Evolutionary conservation across 2,113 vertebrate species (phyloP), one percentile per base, ranked within the genome.

Genomic region (Callorhinus ursinus): DNA sequence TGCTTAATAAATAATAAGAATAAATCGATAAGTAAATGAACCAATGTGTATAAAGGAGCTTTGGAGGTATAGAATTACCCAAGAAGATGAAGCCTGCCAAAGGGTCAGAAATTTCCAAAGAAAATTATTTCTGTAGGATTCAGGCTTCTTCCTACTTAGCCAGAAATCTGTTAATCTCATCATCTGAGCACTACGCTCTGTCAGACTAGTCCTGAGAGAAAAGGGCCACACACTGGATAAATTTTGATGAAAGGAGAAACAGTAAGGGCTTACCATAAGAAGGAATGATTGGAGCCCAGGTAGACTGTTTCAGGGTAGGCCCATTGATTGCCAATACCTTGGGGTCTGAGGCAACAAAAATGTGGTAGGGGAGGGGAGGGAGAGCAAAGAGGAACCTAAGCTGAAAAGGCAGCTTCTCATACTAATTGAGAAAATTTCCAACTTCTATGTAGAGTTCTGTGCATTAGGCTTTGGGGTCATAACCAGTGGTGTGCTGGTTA

Each of bases 1-100:
- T 11, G 90, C 33, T 86, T 84, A 85, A 57, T 80, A 84, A 79
- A 49, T 93, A 67, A 93, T 7, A 93, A 93, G 19, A 93, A 71
- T 80, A 77, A 88, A 39, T 33, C 31, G 61, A 65, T 59, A 67
- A 59, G 19, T 39, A 69, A 94, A 83, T 42, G 59, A 89, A 42
- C 28, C 28, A 74, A n/a, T 72, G 7, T 77, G 3, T 49, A 51
- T 79, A n/a, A 63, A 94, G 90, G 33, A 55, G 12, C 1, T 55
- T 59, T 51, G 77, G 42, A 83, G 19, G 7, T 67, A 49, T 14
- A 61, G 46, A 55, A 81, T 71, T 69, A 65, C 26, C 12, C 31
- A 76, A 46, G 31, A 67, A 67, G 51, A n/a, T 72, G 28, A 90
- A 95, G 11, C 3, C 42, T 57, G 6, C 10, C 26, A 10, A 31